Conservation (phyloP, 2,797 vertebrate species). For the Protonibea diacanthus region DNA sequence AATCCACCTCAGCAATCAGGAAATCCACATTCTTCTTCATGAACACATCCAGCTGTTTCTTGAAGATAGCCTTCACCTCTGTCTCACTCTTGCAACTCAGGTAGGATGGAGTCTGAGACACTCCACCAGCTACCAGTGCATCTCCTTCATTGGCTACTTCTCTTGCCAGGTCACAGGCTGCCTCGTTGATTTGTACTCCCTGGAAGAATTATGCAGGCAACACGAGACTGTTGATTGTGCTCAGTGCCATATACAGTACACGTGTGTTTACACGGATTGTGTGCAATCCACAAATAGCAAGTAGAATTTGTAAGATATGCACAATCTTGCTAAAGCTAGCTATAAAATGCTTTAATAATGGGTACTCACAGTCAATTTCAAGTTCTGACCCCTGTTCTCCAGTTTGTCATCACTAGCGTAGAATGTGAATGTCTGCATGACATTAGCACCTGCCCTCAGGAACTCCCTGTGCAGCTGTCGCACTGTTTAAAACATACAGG, state of each 20-base stretch:
- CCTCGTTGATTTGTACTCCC: conserved; percentile 90
- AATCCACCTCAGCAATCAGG: conserved; percentile 91
- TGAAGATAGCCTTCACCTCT: conserved; percentile 89
- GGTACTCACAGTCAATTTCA: conserved; percentile 76
- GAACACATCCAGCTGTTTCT: conserved; percentile 90
- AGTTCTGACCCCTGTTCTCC: conserved; percentile 92
- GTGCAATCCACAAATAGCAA: no score
- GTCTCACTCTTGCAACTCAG: conserved; percentile 91
- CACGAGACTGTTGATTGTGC: neutral
- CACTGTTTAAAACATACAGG: conserved; percentile 81
- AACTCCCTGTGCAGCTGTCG: conserved; percentile 96
- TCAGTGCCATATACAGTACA: neutral
- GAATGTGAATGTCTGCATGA: conserved; percentile 98
- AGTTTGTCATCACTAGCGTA: conserved; percentile 98
- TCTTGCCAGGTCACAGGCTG: conserved; percentile 91
- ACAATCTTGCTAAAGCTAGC: neutral
- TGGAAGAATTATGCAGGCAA: conserved; percentile 45
- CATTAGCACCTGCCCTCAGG: conserved; percentile 92
- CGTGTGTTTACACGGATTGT: neutral
- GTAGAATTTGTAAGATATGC: neutral
- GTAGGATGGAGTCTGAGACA: conserved; percentile 93
- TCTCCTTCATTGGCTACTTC: conserved; percentile 91
- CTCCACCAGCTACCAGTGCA: conserved; percentile 91
- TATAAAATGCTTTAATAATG: neutral
- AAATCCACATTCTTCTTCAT: conserved; percentile 92